A percentile compares a stretch with the other conserved stretches of the same genome.
phyloP scores from a whole-genome alignment of 2,113 vertebrate species.

The Stigmatopora argus region DNA sequence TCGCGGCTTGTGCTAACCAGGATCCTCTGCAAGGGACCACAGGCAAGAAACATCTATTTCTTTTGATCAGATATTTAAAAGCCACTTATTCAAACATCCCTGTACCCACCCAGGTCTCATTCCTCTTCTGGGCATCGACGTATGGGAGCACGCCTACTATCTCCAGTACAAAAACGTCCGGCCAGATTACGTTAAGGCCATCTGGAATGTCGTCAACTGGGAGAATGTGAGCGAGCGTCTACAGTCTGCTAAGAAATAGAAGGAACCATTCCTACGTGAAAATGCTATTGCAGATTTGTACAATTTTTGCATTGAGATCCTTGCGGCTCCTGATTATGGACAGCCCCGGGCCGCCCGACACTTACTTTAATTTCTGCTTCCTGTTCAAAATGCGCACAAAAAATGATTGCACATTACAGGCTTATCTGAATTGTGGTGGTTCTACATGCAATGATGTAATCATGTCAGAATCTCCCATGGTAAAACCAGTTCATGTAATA shows the following conservation, averaged over 20 bases:
- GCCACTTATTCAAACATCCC: neutral
- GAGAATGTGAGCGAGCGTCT: constrained; percentile 87
- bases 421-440: neutral
- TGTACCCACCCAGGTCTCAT: constrained; percentile 76
- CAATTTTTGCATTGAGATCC: neutral
- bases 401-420: constrained; percentile 3
- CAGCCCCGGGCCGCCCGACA: neutral
- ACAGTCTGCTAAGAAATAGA: constrained; percentile 78
- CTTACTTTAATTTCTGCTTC: neutral
- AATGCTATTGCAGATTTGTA: constrained; percentile 18
- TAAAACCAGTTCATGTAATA: constrained; percentile 10
- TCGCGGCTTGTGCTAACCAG: constrained; percentile 88
- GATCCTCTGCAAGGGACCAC: constrained; percentile 93
- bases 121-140: constrained; percentile 93
- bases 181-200: constrained; percentile 94
- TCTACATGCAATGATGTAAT: neutral
- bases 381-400: constrained; percentile 38
- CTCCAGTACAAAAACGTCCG: constrained; percentile 98
- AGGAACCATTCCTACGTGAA: neutral
- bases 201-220: constrained; percentile 97
- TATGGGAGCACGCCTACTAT: constrained; percentile 98
- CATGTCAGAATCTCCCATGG: neutral
- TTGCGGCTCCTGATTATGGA: neutral
- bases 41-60: constrained; percentile 64
- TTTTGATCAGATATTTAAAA: neutral